Percentiles rank a stretch among this genome's conserved stretches.
These are phyloP conservation scores for Agrenia bidenticulata DNA, from an alignment of 2,888 invertebrate species.

Conservation along the genomic window DNA sequence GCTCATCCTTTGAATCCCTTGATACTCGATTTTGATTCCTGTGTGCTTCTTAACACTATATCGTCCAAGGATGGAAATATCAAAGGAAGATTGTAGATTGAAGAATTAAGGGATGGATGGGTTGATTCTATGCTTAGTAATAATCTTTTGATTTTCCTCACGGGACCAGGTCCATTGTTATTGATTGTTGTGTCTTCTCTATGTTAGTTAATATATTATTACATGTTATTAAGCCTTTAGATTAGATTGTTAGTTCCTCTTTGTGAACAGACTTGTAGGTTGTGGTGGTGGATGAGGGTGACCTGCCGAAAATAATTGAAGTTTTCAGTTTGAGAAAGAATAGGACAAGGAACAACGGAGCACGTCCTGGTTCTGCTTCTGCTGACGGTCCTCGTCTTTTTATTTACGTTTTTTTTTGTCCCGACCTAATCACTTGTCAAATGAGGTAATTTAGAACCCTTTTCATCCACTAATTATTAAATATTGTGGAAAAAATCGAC, in stretches of 20 bases:
- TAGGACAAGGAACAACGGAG: too few species aligned
- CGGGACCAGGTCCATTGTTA: conserved; percentile 4
- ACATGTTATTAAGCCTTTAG: not conserved
- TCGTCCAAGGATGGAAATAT: too few species aligned
- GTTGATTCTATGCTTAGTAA: conserved; percentile 5
- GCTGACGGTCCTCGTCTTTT: too few species aligned
- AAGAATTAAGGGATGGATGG: conserved; percentile 1
- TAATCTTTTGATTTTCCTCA: conserved; percentile 5
- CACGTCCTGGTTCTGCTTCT: too few species aligned
- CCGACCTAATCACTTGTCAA: conserved; percentile 53
- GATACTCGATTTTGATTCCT: too few species aligned
- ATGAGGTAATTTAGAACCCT: conserved; percentile 53
- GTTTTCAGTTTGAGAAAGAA: too few species aligned
- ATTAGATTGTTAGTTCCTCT: too few species aligned
- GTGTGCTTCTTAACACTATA: too few species aligned
- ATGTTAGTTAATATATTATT: not conserved
- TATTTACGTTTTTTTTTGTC: conserved; percentile 40
- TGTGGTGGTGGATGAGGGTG: not conserved
- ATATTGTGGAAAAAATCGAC: conserved; percentile 53
- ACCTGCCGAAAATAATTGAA: conserved; percentile 7
- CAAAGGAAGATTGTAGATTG: not conserved
- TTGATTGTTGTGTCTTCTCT: not conserved
- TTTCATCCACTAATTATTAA: conserved; percentile 53
- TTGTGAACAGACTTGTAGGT: too few species aligned
- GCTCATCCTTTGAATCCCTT: too few species aligned